Evolutionary conservation across 2,797 vertebrate species (phyloP).

Genomic region (Strix occidentalis): DNA sequence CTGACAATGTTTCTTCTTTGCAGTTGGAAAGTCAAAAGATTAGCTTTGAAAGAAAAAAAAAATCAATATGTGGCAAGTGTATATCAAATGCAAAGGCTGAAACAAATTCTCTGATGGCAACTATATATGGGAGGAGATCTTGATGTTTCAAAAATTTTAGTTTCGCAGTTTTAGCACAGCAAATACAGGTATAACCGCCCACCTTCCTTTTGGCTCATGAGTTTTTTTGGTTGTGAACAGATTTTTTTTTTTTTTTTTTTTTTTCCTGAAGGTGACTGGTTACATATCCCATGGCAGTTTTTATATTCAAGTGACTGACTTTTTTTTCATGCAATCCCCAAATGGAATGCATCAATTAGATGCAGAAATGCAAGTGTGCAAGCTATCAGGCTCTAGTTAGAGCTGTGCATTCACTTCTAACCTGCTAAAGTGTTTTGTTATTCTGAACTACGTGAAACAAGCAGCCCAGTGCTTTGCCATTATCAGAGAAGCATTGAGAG

Average conservation of each 20-base stretch:
- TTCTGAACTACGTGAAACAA: background rate
- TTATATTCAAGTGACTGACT: background rate
- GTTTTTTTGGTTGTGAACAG: background rate
- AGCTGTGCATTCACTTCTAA: background rate
- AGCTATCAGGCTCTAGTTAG: background rate
- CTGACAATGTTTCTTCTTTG: slow-evolving; percentile 60
- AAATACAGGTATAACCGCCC: background rate
- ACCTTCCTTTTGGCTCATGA: background rate
- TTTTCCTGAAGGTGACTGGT: background rate
- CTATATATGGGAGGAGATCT: background rate
- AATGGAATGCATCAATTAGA: background rate
- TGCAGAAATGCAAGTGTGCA: background rate
- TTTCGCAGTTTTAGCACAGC: background rate
- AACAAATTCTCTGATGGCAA: slow-evolving; percentile 41
- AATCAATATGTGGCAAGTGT: slow-evolving; percentile 29
- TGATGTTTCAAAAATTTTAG: slow-evolving; percentile 24
- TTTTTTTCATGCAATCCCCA: background rate
- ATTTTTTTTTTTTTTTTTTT: background rate
- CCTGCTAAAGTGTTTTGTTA: background rate
- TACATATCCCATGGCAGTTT: background rate
- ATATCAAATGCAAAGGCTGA: background rate
- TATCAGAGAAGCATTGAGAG: background rate
- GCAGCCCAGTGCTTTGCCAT: background rate
- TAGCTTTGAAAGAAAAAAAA: slow-evolving; percentile 36
- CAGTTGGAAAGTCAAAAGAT: slow-evolving; percentile 57